phyloP scores from a whole-genome alignment of 2,888 invertebrate genomes.

The Cryptops parisi region DNA sequence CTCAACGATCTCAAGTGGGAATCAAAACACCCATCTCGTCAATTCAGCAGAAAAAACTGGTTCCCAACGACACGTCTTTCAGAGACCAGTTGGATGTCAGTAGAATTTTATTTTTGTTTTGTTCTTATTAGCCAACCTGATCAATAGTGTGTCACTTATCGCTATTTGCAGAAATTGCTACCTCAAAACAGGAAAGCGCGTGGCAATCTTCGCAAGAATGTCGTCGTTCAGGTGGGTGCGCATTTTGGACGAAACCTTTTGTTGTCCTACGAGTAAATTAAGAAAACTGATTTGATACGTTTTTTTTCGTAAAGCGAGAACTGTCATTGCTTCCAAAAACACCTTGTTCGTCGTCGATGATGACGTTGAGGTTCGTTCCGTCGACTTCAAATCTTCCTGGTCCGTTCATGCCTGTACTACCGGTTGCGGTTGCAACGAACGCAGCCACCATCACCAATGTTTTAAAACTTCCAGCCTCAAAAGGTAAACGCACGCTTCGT shows the following conservation, averaged over 20 bases:
- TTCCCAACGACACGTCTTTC: constrained; percentile 19
- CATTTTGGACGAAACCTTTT: not conserved
- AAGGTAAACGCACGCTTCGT: too few species aligned
- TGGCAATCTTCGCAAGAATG: constrained; percentile 19
- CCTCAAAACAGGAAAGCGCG: constrained; percentile 19
- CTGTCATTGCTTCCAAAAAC: constrained; percentile 49
- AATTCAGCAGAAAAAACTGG: constrained; percentile 5
- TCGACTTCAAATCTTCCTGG: constrained; percentile 16
- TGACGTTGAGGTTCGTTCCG: constrained; percentile 17
- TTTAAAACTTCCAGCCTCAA: constrained; percentile 11
- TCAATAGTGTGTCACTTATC: too few species aligned
- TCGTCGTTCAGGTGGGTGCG: not conserved
- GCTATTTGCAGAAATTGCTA: constrained; percentile 19
- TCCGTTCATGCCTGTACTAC: constrained; percentile 16
- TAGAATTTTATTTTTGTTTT: not conserved
- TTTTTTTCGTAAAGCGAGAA: constrained; percentile 48
- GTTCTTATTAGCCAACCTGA: too few species aligned
- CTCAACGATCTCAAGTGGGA: too few species aligned
- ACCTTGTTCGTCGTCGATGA: constrained; percentile 16
- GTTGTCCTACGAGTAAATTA: not conserved
- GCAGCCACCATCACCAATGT: constrained; percentile 1
- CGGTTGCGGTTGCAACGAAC: constrained; percentile 2
- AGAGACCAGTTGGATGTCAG: constrained; percentile 21
- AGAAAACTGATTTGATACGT: not conserved
- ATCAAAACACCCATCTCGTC: not conserved